Conservation (phyloP, 2,113 vertebrate species). For the Lepus timidus region DNA sequence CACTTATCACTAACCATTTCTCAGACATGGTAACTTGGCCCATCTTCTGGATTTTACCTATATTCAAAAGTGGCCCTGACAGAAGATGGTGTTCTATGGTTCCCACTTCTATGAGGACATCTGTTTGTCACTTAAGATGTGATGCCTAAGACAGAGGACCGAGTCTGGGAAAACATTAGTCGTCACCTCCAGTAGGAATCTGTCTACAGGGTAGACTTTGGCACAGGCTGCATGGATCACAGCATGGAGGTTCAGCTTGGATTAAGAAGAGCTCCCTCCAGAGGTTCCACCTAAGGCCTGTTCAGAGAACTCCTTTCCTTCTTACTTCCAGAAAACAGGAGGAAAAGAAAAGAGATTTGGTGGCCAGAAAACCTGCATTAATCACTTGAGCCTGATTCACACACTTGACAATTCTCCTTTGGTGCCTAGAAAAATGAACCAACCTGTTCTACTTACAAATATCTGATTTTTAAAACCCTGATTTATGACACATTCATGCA, state of each 20-base stretch:
- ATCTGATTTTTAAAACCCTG: constrained; percentile 55
- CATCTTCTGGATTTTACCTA: background rate
- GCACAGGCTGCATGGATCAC: background rate
- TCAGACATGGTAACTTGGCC: background rate
- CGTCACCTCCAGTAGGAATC: background rate
- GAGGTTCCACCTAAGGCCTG: background rate
- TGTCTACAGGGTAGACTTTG: rapidly evolving
- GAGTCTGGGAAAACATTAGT: too few relatives aligned
- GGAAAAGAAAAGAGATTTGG: background rate
- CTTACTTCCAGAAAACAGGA: background rate
- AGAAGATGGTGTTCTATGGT: background rate
- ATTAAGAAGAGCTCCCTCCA: background rate
- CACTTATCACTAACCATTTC: background rate
- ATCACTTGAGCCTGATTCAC: background rate
- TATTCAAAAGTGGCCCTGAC: background rate
- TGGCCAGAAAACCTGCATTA: constrained; percentile 10
- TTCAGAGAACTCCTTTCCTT: background rate
- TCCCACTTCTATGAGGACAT: background rate
- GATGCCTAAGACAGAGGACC: background rate
- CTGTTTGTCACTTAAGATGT: background rate
- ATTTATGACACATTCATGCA: background rate
- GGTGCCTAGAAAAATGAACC: constrained; percentile 24
- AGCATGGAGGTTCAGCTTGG: too few relatives aligned
- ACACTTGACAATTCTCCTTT: constrained; percentile 21
- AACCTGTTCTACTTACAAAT: background rate